A percentile compares a stretch with the other conserved stretches of the same genome.
Evolutionary conservation across 1,140 invertebrate species (phyloP).

Genomic region (Pseudomyrmex dendroicus): DNA sequence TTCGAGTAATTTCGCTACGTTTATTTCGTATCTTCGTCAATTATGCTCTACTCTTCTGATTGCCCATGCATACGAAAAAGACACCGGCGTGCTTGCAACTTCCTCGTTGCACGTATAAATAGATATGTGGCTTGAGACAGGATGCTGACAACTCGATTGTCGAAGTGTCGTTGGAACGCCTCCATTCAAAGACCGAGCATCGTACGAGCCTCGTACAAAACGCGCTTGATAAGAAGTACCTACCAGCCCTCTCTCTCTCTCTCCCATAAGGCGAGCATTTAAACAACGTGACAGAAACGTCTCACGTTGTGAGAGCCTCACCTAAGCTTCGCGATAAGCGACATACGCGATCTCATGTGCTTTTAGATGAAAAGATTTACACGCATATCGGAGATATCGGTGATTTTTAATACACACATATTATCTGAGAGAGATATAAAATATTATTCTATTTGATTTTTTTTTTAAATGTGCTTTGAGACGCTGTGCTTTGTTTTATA

Average conservation of each 20-base stretch:
- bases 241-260: slow-evolving; percentile 35
- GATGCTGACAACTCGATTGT: slow-evolving; percentile 78
- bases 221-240: slow-evolving; percentile 73
- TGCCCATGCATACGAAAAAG: slow-evolving; percentile 19
- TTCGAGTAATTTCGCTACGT: slow-evolving; percentile 7
- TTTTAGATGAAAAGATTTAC: background rate
- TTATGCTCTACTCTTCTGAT: slow-evolving; percentile 15
- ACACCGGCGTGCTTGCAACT: slow-evolving; percentile 42
- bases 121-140: slow-evolving; percentile 57
- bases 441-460: background rate
- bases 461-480: background rate
- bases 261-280: slow-evolving; percentile 66
- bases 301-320: slow-evolving; percentile 60
- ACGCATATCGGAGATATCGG: background rate
- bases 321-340: slow-evolving; percentile 62
- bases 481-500: background rate
- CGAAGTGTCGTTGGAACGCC: slow-evolving; percentile 68
- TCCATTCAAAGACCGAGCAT: slow-evolving; percentile 74
- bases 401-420: background rate
- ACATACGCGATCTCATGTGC: background rate
- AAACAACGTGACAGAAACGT: slow-evolving; percentile 70
- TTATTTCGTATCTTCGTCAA: slow-evolving; percentile 4
- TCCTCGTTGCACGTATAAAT: slow-evolving; percentile 43
- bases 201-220: slow-evolving; percentile 78
- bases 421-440: background rate